Percentiles rank a stretch among this genome's conserved stretches.
Conservation (phyloP, 2,113 vertebrate genomes). For the Otus sunia region DNA sequence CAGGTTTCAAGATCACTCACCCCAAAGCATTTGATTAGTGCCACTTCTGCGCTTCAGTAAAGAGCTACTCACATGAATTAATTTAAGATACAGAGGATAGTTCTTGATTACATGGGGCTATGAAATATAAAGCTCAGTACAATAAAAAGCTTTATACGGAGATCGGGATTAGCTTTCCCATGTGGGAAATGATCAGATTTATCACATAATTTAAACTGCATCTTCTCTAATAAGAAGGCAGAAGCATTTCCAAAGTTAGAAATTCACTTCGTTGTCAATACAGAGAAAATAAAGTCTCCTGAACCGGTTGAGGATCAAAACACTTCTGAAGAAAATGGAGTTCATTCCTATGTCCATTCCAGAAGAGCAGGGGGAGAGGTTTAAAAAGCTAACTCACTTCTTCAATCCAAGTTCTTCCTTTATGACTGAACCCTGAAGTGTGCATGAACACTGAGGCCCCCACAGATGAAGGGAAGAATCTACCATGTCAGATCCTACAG, state of each 20-base stretch:
- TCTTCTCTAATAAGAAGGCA: neutral
- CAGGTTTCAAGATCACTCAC: neutral
- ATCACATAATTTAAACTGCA: neutral
- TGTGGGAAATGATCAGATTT: neutral
- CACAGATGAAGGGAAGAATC: neutral
- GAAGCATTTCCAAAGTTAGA: neutral
- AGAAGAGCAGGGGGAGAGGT: neutral
- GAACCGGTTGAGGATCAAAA: neutral
- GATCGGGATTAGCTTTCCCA: neutral
- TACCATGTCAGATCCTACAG: neutral
- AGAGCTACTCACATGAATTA: neutral
- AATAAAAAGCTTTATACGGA: neutral
- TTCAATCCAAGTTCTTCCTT: neutral
- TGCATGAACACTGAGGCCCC: fast-evolving
- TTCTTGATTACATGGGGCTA: neutral
- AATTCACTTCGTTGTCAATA: neutral
- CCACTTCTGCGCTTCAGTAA: neutral
- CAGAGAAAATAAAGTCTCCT: neutral
- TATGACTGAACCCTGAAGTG: neutral
- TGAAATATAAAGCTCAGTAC: neutral
- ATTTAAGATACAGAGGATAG: neutral
- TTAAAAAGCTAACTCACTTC: neutral
- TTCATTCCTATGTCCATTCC: neutral
- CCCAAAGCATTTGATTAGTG: neutral
- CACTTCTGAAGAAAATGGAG: fast-evolving